A percentile compares a stretch with the other conserved stretches of the same genome.
phyloP scores from a whole-genome alignment of 2,888 invertebrate genomes.

The Coelopa pilipes region DNA sequence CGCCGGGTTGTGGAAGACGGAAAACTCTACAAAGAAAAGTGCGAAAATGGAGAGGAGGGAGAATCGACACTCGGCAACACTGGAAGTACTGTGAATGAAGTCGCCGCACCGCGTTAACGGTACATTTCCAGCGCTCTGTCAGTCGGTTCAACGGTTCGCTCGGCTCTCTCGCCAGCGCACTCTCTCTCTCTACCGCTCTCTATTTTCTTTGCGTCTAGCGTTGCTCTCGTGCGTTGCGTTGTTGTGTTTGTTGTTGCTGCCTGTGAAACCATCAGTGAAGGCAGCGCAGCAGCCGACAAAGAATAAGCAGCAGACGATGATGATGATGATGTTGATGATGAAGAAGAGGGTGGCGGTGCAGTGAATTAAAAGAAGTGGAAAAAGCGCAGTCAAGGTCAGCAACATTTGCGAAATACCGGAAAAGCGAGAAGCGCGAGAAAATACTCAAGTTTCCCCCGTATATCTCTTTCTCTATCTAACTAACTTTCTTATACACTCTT shows the following conservation, averaged over 20 bases:
- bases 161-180: background rate
- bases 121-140: constrained; percentile 11
- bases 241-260: constrained; percentile 9
- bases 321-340: background rate
- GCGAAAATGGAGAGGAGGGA: background rate
- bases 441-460: too few species aligned
- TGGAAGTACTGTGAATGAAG: background rate
- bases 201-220: background rate
- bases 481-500: background rate
- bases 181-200: background rate
- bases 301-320: background rate
- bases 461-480: too few species aligned
- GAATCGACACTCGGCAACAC: constrained; percentile 21
- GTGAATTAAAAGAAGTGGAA: background rate
- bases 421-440: constrained; percentile 10
- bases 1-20: background rate
- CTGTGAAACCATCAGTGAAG: constrained; percentile 1
- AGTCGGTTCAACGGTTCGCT: background rate
- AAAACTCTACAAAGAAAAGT: background rate
- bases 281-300: constrained; percentile 2
- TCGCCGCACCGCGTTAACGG: constrained; percentile 9
- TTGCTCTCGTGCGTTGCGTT: background rate
- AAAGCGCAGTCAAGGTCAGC: constrained; percentile 34
- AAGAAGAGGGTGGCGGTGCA: background rate
- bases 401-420: constrained; percentile 28